phyloP scores from a whole-genome alignment of 30 jellyfish, hydroid and myxozoan genomes.

The Aurelia aurita region DNA sequence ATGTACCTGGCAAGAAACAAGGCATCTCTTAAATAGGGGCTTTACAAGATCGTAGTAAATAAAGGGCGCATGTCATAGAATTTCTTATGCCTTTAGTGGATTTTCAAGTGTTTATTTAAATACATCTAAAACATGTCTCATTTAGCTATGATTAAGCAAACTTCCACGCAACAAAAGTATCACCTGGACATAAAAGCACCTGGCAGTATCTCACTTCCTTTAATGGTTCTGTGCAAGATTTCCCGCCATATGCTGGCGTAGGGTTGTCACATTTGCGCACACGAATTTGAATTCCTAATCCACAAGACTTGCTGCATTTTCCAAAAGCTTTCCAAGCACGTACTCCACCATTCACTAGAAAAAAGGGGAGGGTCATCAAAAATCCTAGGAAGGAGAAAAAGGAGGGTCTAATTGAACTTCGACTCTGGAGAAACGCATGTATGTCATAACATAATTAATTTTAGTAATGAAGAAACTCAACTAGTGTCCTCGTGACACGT shows the following conservation, averaged over 20 bases:
- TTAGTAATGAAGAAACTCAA: no score
- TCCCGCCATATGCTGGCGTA: conserved; percentile 39
- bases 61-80: no score
- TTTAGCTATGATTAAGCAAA: no score
- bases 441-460: no score
- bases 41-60: no score
- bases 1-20: no score
- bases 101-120: no score
- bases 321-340: conserved; percentile 5
- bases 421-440: background rate
- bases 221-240: conserved; percentile 31
- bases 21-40: no score
- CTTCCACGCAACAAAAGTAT: no score
- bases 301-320: conserved; percentile 7
- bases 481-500: no score
- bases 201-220: background rate
- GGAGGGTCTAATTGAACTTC: background rate
- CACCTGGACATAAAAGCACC: conserved; percentile 22
- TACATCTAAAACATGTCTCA: no score
- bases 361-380: background rate
- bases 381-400: background rate
- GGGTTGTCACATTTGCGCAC: conserved; percentile 12
- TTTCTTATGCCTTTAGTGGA: no score
- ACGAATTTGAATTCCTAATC: conserved; percentile 4
- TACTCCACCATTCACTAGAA: conserved; percentile 12